phyloP scores from a whole-genome alignment of 2,888 invertebrate genomes.

The Leptinotarsa juncta region DNA sequence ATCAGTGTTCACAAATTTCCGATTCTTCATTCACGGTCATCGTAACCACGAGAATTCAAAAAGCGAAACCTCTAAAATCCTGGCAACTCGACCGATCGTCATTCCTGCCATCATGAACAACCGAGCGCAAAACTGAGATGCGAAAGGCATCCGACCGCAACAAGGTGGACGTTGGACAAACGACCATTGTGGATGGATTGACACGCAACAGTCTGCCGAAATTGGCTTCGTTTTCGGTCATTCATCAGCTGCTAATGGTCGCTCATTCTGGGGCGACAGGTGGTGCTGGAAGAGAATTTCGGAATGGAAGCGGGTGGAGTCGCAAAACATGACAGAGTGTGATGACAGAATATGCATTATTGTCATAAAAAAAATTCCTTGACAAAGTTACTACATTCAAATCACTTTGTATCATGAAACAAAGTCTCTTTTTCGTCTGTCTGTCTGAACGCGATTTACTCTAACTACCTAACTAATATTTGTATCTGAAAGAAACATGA shows the following conservation, averaged over 20 bases:
- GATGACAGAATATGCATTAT: neutral
- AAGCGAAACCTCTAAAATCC: neutral
- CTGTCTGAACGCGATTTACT: too few species aligned
- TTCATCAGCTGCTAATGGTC: slow-evolving; percentile 63
- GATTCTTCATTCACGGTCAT: neutral
- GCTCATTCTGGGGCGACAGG: slow-evolving; percentile 61
- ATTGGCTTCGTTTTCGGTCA: slow-evolving; percentile 64
- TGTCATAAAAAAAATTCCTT: too few species aligned
- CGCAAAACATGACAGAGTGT: neutral
- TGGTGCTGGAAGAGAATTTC: slow-evolving; percentile 46
- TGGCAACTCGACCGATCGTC: slow-evolving; percentile 7
- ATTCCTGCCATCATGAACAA: slow-evolving; percentile 7
- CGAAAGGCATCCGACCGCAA: slow-evolving; percentile 37
- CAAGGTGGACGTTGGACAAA: slow-evolving; percentile 40
- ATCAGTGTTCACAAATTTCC: neutral
- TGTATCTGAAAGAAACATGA: too few species aligned
- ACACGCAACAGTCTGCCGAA: slow-evolving; percentile 61
- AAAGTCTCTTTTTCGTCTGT: too few species aligned
- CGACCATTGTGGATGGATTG: slow-evolving; percentile 47
- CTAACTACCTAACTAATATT: too few species aligned
- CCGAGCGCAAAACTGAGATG: slow-evolving; percentile 18
- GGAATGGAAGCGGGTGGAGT: neutral
- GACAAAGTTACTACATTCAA: too few species aligned
- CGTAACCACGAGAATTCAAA: neutral
- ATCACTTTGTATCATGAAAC: too few species aligned